Percentiles rank a stretch among this genome's conserved stretches.
Evolutionary conservation across 2,113 vertebrate genomes (phyloP).

Genomic region (Murina feae): DNA sequence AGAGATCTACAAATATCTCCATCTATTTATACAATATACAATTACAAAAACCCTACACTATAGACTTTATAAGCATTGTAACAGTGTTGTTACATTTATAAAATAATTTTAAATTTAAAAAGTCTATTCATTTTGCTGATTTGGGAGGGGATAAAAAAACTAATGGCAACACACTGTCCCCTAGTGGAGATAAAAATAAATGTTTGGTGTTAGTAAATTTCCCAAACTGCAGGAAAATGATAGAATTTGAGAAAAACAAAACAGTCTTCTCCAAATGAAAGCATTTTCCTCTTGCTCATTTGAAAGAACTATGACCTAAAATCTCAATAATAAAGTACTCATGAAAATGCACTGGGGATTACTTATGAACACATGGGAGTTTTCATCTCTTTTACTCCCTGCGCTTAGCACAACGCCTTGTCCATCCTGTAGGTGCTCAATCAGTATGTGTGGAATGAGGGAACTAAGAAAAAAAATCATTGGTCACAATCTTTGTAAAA

Average conservation of each 20-base stretch:
- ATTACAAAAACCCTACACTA: background rate
- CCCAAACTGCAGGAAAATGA: background rate
- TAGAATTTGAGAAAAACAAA: background rate
- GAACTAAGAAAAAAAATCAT: background rate
- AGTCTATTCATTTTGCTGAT: background rate
- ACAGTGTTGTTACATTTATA: background rate
- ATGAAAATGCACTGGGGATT: background rate
- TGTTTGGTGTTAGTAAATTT: background rate
- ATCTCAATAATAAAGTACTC: background rate
- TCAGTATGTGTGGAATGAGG: background rate
- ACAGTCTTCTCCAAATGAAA: background rate
- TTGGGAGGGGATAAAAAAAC: background rate
- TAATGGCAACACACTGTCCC: conserved; percentile 51
- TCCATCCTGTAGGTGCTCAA: background rate
- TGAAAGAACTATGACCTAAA: background rate
- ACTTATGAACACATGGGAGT: background rate
- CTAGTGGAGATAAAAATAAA: conserved; percentile 57
- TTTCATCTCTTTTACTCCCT: background rate
- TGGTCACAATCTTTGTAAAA: too few relatives aligned
- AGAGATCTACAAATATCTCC: background rate
- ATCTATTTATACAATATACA: background rate
- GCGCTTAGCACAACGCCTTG: background rate
- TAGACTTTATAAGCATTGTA: background rate
- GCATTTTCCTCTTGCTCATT: background rate
- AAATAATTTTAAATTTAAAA: background rate